Base-by-base conservation (phyloP, 92 coral and sea anemone species). In the Phenganax marumi region DNA sequence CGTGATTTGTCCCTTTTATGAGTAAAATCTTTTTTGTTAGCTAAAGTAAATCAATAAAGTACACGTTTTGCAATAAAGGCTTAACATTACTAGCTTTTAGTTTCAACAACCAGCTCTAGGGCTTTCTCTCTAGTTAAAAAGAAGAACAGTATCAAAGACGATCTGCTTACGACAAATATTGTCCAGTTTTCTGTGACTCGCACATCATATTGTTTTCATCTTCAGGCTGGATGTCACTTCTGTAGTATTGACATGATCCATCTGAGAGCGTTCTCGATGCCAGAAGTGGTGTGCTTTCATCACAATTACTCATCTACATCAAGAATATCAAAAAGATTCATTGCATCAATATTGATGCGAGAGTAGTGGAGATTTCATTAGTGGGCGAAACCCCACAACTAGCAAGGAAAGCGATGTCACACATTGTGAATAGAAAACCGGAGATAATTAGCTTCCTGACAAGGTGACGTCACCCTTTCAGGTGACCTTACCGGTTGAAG, bases 271-370 rank as follows among this genome's bases (percentile, higher is more conserved):
- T 58, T 24, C 11, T 57, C 10, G 81, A 76, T 14, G 25, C 81
- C 52, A 76, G 39, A 62, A 76, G 81, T 10, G 81, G 81, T 51
- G 81, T 54, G 52, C 68, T 76, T 57, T 76, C 81, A 5, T 13
- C 21, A 24, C 50, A 24, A 10, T 23, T 54, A 12, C 8, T 53
- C 81, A 76, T 76, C 81, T 76, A 54, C 9, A 54, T 10, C 8
- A 39, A 70, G 76, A 53, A 53, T 53, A 53, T 53, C 43, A 68
- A 47, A 68, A 21, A 13, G 48, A 68, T 33, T 33, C 5, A 33
- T 2, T 33, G 43, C 5, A 33, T 33, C 43, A 33, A 33, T 33
- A 5, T 33, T 33, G 43, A 33, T 33, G 5, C 5, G 43, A 33
- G 2, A 33, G 43, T 33, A 33, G 43, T 0, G 43, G 43, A 33